These are phyloP conservation scores for Oriolus oriolus DNA, from an alignment of 2,113 vertebrate genomes.

Conservation along the genomic window DNA sequence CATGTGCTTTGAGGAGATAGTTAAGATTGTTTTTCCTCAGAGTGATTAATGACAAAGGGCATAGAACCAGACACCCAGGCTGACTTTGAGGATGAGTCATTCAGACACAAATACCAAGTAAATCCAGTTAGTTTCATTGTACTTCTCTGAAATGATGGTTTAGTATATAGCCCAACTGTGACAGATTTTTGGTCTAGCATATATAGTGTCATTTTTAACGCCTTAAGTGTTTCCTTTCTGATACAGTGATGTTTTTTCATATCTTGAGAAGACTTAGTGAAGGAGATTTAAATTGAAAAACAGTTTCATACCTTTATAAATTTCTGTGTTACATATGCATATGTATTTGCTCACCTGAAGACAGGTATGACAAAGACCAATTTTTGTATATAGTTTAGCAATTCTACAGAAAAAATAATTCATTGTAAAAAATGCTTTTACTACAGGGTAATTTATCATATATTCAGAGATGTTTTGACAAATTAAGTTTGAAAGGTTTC, in stretches of 20 bases:
- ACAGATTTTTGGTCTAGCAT: not conserved
- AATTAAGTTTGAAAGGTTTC: not conserved
- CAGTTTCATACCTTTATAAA: not conserved
- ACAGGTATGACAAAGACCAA: not conserved
- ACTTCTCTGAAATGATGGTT: not conserved
- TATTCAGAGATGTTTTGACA: not conserved
- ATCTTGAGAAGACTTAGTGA: not conserved
- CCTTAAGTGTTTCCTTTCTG: not conserved
- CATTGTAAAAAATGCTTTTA: not conserved
- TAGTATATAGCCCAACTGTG: not conserved
- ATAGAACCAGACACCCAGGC: not conserved
- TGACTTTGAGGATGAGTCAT: not conserved
- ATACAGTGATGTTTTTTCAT: not conserved
- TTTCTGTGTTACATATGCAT: not conserved
- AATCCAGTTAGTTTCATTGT: not conserved
- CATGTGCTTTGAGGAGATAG: not conserved
- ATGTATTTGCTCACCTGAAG: not conserved
- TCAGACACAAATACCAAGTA: conserved; percentile 3
- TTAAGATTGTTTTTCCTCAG: not conserved
- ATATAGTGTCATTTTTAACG: not conserved
- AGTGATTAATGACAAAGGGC: not conserved
- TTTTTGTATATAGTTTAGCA: not conserved
- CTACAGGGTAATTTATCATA: not conserved
- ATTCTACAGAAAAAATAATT: not conserved
- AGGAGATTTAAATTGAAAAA: not conserved